Percentiles rank a stretch among this genome's conserved stretches.
phyloP scores from a whole-genome alignment of 2,113 vertebrate genomes.

The Lepus timidus region DNA sequence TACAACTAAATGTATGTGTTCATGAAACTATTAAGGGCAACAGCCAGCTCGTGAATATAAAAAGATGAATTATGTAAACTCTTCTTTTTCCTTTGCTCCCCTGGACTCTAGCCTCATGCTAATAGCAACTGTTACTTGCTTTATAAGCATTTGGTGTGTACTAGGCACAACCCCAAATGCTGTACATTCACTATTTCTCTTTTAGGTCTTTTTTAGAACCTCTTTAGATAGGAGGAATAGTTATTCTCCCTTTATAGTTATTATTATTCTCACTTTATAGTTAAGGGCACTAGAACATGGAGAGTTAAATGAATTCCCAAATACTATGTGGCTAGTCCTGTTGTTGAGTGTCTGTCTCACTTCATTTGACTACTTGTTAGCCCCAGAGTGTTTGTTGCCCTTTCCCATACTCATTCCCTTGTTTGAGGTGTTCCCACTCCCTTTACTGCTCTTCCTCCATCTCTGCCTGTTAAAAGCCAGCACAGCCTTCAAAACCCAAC shows the following conservation, averaged over 20 bases:
- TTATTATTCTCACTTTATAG: background rate
- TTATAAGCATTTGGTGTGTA: conserved; percentile 4
- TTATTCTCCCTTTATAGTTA: background rate
- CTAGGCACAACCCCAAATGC: background rate
- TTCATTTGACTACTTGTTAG: background rate
- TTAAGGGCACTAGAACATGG: background rate
- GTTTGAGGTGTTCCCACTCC: background rate
- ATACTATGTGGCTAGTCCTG: background rate
- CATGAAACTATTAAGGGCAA: background rate
- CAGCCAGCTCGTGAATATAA: conserved; percentile 20
- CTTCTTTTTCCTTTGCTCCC: background rate
- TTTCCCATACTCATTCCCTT: background rate
- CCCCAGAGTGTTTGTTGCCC: background rate
- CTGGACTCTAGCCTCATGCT: background rate
- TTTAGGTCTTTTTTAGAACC: background rate
- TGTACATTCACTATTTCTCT: background rate
- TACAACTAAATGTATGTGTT: conserved; percentile 13
- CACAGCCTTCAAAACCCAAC: background rate
- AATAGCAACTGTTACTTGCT: conserved; percentile 5
- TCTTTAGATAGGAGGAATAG: background rate
- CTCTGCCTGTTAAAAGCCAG: background rate
- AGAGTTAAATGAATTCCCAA: conserved; percentile 17
- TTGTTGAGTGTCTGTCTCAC: background rate
- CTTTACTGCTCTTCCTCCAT: background rate
- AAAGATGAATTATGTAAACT: background rate